A percentile compares a stretch with the other conserved stretches of the same genome.
Conservation (phyloP, 2,888 invertebrate genomes). For the Tinea pellionella region DNA sequence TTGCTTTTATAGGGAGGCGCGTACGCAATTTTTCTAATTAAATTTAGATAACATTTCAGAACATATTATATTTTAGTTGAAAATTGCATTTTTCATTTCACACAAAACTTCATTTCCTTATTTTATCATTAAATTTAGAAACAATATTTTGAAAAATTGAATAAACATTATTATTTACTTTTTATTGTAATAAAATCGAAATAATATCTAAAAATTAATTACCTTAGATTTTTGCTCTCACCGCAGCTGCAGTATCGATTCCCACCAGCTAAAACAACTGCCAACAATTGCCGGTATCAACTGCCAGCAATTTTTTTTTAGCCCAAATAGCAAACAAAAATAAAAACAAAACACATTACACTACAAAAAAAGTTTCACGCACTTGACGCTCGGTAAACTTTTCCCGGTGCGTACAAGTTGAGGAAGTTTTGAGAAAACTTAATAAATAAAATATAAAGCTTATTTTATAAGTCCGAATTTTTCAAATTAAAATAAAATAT, state of each 20-base stretch:
- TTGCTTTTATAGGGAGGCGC: not conserved
- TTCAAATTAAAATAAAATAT: not conserved
- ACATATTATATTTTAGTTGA: not conserved
- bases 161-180: no score
- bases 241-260: constrained; percentile 53
- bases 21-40: constrained; percentile 2
- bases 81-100: no score
- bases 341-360: constrained; percentile 56
- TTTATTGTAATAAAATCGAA: not conserved
- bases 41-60: not conserved
- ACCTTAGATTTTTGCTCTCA: constrained; percentile 46
- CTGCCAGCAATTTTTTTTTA: constrained; percentile 23
- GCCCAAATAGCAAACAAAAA: constrained; percentile 51
- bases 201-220: not conserved
- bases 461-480: not conserved
- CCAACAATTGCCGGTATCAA: constrained; percentile 36
- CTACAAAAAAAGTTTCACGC: constrained; percentile 20
- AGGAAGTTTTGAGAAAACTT: not conserved
- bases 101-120: no score
- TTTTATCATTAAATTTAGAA: no score
- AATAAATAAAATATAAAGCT: constrained; percentile 33
- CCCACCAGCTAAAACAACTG: constrained; percentile 44
- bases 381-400: not conserved
- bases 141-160: no score
- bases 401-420: not conserved